Evolutionary conservation across 1,140 invertebrate species (phyloP).

Genomic region (Tetranychus cinnabarinus): DNA sequence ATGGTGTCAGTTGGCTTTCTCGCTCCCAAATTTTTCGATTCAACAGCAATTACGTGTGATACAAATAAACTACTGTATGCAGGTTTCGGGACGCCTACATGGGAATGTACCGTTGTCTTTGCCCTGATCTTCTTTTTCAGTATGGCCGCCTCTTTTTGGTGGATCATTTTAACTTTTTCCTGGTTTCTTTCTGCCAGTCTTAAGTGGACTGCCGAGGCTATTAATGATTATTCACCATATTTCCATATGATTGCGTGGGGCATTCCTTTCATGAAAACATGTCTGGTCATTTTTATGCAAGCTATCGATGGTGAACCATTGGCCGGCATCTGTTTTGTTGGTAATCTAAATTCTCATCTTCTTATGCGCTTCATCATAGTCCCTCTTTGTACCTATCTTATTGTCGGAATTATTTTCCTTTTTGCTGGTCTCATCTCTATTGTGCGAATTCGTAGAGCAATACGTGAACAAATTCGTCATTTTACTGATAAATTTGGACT

Average conservation of each 20-base stretch:
- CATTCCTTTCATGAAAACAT: conserved; percentile 57
- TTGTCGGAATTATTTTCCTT: conserved; percentile 22
- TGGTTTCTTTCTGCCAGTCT: conserved; percentile 82
- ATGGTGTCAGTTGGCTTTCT: conserved; percentile 73
- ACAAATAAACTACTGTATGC: conserved; percentile 25
- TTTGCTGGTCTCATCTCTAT: conserved; percentile 21
- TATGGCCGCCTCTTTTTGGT: conserved; percentile 78
- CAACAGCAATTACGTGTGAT: conserved; percentile 71
- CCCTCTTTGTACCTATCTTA: conserved; percentile 39
- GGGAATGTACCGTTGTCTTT: conserved; percentile 58
- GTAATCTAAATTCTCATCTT: conserved; percentile 46
- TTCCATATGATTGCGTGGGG: conserved; percentile 79
- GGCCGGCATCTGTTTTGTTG: conserved; percentile 32
- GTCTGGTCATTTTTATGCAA: conserved; percentile 48
- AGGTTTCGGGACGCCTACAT: conserved; percentile 31
- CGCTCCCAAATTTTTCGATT: conserved; percentile 60
- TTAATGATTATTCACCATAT: conserved; percentile 75
- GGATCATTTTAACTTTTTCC: conserved; percentile 81
- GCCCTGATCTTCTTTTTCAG: conserved; percentile 76
- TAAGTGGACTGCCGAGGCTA: conserved; percentile 88
- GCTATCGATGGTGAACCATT: conserved; percentile 50
- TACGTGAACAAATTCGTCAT: conserved; percentile 18
- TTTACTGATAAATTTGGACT: conserved; percentile 18
- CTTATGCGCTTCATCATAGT: conserved; percentile 59
- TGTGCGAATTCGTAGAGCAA: conserved; percentile 20